Percentiles rank a stretch among this genome's conserved stretches.
phyloP scores from a whole-genome alignment of 2,113 vertebrate genomes.

The Bungarus multicinctus region DNA sequence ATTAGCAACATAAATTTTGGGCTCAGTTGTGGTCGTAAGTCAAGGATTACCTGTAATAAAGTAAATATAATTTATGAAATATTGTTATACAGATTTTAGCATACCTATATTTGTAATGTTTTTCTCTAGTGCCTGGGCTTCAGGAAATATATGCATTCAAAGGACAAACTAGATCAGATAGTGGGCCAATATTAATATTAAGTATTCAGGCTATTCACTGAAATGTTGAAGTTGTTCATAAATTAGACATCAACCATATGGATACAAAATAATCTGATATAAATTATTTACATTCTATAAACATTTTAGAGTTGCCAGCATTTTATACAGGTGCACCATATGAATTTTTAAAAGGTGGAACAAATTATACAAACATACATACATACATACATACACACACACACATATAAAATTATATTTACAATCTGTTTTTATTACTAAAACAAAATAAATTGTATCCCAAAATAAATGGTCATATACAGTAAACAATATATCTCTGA shows the following conservation, averaged over 20 bases:
- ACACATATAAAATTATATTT: not conserved
- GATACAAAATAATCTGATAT: not conserved
- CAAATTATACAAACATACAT: too few relatives aligned
- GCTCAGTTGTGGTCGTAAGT: not conserved
- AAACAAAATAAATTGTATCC: not conserved
- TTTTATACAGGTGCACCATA: not conserved
- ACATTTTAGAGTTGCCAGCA: not conserved
- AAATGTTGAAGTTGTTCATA: not conserved
- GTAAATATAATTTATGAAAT: not conserved
- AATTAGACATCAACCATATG: not conserved
- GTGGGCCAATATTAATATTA: not conserved
- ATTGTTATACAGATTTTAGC: not conserved
- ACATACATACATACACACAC: too few relatives aligned
- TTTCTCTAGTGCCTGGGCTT: not conserved
- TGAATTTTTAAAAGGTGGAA: not conserved
- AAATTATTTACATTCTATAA: not conserved
- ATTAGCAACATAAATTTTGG: not conserved
- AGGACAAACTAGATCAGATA: not conserved
- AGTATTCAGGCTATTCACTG: not conserved
- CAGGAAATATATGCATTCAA: not conserved
- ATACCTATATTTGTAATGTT: not conserved
- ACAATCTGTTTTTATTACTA: not conserved
- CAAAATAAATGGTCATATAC: not conserved
- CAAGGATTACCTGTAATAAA: not conserved
- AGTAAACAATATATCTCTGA: not conserved